phyloP scores from a whole-genome alignment of 2,888 invertebrate species.

The Serrognathus titanus region DNA sequence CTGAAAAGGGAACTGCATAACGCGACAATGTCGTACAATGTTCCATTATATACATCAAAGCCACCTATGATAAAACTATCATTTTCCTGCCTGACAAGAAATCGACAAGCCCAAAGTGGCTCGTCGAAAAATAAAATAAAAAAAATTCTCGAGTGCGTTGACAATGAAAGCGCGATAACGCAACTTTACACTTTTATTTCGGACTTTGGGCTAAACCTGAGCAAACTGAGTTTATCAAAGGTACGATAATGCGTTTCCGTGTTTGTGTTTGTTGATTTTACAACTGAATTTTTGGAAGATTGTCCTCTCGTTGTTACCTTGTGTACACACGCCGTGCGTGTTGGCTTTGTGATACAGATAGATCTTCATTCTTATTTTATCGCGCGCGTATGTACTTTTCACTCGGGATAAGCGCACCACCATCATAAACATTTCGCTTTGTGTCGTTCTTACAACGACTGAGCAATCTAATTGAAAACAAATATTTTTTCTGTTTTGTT shows the following conservation, averaged over 20 bases:
- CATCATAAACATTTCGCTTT: conserved; percentile 20
- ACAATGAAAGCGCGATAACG: background rate
- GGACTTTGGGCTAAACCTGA: conserved; percentile 13
- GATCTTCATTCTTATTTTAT: conserved; percentile 27
- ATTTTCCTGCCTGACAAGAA: too few relatives aligned
- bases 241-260: conserved; percentile 23
- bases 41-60: background rate
- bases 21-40: background rate
- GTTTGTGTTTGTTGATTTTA: conserved; percentile 21
- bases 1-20: too few relatives aligned
- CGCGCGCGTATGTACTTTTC: conserved; percentile 20
- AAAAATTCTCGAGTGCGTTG: background rate
- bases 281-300: conserved; percentile 23
- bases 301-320: conserved; percentile 17
- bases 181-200: conserved; percentile 1
- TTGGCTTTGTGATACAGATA: conserved; percentile 28
- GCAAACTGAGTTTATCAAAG: conserved; percentile 13
- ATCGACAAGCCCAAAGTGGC: too few relatives aligned
- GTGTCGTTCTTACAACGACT: conserved; percentile 19
- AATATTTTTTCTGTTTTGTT: conserved; percentile 7
- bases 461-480: conserved; percentile 13
- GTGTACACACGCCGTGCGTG: conserved; percentile 19
- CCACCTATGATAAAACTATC: background rate
- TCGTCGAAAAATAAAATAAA: background rate
- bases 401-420: conserved; percentile 13